These are phyloP conservation scores for Tetranychus truncatus DNA, from an alignment of 2,888 invertebrate species.

Conservation along the genomic window DNA sequence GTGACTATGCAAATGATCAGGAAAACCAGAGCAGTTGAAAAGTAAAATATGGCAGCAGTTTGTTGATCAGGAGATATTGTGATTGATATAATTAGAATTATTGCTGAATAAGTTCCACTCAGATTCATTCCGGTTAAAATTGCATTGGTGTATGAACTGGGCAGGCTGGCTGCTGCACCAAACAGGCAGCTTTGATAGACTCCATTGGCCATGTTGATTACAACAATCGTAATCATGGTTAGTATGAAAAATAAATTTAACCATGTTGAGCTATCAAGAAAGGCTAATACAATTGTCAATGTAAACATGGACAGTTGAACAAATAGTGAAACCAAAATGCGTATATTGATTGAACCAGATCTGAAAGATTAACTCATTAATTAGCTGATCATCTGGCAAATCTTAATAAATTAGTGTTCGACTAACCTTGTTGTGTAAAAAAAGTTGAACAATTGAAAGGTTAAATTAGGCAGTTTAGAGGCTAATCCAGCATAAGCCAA, in stretches of 20 bases:
- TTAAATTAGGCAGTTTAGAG: slow-evolving; percentile 75
- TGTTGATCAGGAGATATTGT: slow-evolving; percentile 49
- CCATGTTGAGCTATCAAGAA: slow-evolving; percentile 57
- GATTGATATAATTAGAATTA: slow-evolving; percentile 51
- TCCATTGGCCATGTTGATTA: slow-evolving; percentile 74
- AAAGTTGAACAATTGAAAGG: slow-evolving; percentile 83
- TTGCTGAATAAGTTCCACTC: slow-evolving; percentile 68
- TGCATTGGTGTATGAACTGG: slow-evolving; percentile 77
- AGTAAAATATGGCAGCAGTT: slow-evolving; percentile 89
- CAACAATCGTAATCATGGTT: slow-evolving; percentile 60
- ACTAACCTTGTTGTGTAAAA: slow-evolving; percentile 62
- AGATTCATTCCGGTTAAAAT: slow-evolving; percentile 80
- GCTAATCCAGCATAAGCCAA: slow-evolving; percentile 68
- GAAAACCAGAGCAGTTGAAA: slow-evolving; percentile 78
- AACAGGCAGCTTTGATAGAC: slow-evolving; percentile 93
- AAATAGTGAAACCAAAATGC: slow-evolving; percentile 28
- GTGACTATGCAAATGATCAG: slow-evolving; percentile 57
- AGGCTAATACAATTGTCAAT: slow-evolving; percentile 65
- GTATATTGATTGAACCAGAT: neutral
- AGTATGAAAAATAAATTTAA: slow-evolving; percentile 58
- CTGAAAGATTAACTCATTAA: neutral
- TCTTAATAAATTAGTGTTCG: neutral
- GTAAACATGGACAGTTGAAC: slow-evolving; percentile 53
- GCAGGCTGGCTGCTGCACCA: slow-evolving; percentile 81
- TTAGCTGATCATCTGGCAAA: neutral